Conservation (phyloP, 2,113 vertebrate species). For the Polyodon spathula region DNA sequence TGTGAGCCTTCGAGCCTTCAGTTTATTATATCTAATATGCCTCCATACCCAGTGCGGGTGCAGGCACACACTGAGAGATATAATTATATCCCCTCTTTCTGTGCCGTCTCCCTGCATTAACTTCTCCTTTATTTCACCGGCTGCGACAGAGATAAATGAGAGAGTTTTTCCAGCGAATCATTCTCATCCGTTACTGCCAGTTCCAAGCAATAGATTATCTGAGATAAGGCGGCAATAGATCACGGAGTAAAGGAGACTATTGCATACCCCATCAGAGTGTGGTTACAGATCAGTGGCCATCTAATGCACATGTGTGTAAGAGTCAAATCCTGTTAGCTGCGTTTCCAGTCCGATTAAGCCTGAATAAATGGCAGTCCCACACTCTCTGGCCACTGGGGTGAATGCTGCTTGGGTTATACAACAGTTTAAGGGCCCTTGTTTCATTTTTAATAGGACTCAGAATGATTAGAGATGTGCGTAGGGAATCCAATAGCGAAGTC, state of each 20-base stretch:
- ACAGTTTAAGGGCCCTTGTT: slow-evolving; percentile 10
- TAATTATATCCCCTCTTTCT: slow-evolving; percentile 66
- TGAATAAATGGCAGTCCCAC: slow-evolving; percentile 40
- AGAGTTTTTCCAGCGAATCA: slow-evolving; percentile 67
- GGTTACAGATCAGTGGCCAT: slow-evolving; percentile 60
- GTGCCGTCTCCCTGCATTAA: slow-evolving; percentile 67
- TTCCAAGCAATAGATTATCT: slow-evolving; percentile 63
- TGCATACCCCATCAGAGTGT: slow-evolving; percentile 50
- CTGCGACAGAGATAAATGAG: slow-evolving; percentile 75
- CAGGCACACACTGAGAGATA: slow-evolving; percentile 55
- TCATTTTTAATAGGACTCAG: background rate
- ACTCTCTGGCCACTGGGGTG: slow-evolving; percentile 18
- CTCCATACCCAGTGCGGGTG: slow-evolving; percentile 49
- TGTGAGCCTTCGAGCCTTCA: slow-evolving; percentile 35
- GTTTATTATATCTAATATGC: slow-evolving; percentile 62
- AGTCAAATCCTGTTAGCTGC: slow-evolving; percentile 53
- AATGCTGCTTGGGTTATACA: slow-evolving; percentile 6
- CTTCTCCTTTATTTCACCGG: slow-evolving; percentile 66
- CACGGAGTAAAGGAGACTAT: slow-evolving; percentile 60
- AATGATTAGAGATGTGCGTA: background rate
- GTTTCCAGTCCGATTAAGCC: slow-evolving; percentile 31
- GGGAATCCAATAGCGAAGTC: background rate
- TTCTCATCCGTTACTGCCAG: slow-evolving; percentile 74
- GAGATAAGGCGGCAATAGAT: slow-evolving; percentile 63
- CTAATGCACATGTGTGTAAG: slow-evolving; percentile 59